Evolutionary conservation across 2,888 invertebrate species (phyloP).

Genomic region (Acrobasis repandana): DNA sequence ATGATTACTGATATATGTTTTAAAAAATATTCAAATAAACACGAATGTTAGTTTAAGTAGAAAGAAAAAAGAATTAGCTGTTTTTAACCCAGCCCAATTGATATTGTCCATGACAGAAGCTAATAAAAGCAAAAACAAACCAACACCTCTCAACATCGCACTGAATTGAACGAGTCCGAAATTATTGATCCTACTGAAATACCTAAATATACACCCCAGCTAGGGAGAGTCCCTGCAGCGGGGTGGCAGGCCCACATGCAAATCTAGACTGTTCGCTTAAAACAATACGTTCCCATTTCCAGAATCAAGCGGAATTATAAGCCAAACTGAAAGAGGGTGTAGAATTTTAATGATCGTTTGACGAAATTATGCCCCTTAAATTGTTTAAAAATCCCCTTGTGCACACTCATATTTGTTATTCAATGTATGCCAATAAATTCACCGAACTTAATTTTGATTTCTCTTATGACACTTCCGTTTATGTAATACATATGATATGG

Average conservation of each 20-base stretch:
- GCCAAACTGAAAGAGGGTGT: conserved; percentile 24
- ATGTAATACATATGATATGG: neutral
- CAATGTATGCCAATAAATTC: conserved; percentile 1
- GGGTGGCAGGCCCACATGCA: conserved; percentile 18
- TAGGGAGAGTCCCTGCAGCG: conserved; percentile 28
- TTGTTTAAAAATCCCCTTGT: conserved; percentile 36
- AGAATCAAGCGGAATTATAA: conserved; percentile 8
- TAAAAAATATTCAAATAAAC: no score
- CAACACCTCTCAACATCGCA: conserved; percentile 8
- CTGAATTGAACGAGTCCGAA: conserved; percentile 20
- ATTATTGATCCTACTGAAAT: conserved; percentile 34
- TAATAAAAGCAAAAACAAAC: neutral
- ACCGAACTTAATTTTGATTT: conserved; percentile 14
- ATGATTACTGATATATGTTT: no score
- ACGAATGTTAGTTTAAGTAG: no score
- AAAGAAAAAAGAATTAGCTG: no score
- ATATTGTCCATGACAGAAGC: neutral
- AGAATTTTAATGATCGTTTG: conserved; percentile 51
- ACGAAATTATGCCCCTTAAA: conserved; percentile 46
- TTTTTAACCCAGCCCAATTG: neutral
- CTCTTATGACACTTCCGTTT: conserved; percentile 17
- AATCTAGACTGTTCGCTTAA: conserved; percentile 18
- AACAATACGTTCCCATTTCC: neutral
- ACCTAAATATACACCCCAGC: conserved; percentile 28
- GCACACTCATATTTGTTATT: conserved; percentile 8